Conservation (phyloP, 2,113 vertebrate genomes). For the Uropsilus gracilis region DNA sequence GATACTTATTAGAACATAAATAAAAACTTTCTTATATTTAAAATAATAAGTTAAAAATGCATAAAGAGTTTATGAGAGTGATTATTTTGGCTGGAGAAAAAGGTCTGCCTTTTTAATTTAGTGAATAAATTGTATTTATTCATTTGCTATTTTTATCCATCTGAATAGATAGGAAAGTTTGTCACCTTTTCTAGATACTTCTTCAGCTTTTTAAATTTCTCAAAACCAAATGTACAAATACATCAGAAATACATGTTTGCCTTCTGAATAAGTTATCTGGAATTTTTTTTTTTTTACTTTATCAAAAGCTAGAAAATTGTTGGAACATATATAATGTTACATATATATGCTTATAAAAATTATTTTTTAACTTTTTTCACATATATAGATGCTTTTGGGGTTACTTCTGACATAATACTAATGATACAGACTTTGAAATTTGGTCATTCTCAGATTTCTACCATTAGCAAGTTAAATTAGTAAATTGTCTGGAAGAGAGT, state of each 20-base stretch:
- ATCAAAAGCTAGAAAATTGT: not conserved
- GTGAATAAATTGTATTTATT: not conserved
- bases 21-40: not conserved
- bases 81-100: not conserved
- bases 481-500: not conserved
- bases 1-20: not conserved
- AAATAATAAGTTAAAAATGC: not conserved
- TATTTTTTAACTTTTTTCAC: not conserved
- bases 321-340: not conserved
- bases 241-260: not conserved
- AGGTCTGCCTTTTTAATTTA: not conserved
- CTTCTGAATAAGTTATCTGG: not conserved
- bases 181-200: not conserved
- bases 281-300: slow-evolving; percentile 26
- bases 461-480: not conserved
- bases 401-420: not conserved
- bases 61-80: not conserved
- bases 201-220: not conserved
- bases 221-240: not conserved
- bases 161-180: not conserved
- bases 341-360: not conserved
- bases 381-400: not conserved
- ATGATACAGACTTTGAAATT: not conserved
- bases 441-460: not conserved
- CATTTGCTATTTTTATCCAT: not conserved